Conservation (phyloP, 1,140 invertebrate genomes). For the Scaptomyza graminum region DNA sequence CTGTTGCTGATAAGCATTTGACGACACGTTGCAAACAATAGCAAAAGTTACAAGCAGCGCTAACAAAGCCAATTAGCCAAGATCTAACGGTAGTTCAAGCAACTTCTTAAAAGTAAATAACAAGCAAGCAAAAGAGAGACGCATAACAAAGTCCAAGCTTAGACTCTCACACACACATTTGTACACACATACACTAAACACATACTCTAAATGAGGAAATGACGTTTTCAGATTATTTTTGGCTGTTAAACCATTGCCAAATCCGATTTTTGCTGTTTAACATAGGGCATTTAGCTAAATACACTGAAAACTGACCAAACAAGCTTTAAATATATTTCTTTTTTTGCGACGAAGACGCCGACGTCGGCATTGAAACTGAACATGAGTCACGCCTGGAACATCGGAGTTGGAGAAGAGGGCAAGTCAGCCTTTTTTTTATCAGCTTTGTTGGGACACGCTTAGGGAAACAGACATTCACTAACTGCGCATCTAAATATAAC, state of each 20-base stretch:
- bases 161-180: constrained; percentile 20
- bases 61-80: constrained; percentile 69
- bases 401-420: constrained; percentile 2
- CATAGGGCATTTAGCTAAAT: constrained; percentile 10
- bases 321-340: constrained; percentile 30
- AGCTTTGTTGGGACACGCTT: constrained; percentile 48
- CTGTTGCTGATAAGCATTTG: constrained; percentile 32
- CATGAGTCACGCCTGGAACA: constrained; percentile 50
- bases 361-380: constrained; percentile 49
- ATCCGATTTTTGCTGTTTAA: constrained; percentile 62
- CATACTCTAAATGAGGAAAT: constrained; percentile 62
- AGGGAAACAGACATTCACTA: constrained; percentile 25
- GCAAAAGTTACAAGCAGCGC: constrained; percentile 39
- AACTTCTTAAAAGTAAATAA: constrained; percentile 73
- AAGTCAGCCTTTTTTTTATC: constrained; percentile 56
- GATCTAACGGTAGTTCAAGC: constrained; percentile 73
- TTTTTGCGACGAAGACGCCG: constrained; percentile 23
- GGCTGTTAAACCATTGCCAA: constrained; percentile 47
- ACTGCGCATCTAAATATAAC: constrained; percentile 79
- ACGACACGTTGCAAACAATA: constrained; percentile 50
- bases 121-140: constrained; percentile 40
- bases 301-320: constrained; percentile 66
- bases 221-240: constrained; percentile 77
- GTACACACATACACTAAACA: constrained; percentile 8
- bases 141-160: constrained; percentile 40